A percentile compares a stretch with the other conserved stretches of the same genome.
Conservation (phyloP, 2,113 vertebrate genomes). For the Pachycephala philippinensis region DNA sequence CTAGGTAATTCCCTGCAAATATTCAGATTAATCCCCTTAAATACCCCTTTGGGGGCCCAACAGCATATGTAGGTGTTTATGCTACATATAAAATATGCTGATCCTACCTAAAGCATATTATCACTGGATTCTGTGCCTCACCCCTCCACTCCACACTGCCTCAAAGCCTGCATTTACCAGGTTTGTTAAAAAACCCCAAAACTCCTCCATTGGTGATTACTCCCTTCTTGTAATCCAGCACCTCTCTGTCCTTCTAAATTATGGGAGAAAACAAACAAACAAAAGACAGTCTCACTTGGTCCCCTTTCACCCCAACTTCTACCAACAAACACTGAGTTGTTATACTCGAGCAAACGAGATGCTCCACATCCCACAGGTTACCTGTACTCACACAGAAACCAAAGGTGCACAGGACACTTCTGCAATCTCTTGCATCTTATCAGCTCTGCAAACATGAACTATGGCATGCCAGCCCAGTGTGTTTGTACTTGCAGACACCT, state of each 20-base stretch:
- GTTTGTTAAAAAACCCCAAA: neutral
- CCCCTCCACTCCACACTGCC: neutral
- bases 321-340: neutral
- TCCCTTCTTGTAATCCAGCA: neutral
- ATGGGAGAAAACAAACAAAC: neutral
- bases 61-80: neutral
- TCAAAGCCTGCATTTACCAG: neutral
- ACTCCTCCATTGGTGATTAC: neutral
- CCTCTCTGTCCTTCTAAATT: neutral
- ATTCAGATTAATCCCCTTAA: neutral
- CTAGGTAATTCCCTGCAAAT: neutral
- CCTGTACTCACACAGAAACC: neutral
- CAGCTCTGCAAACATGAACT: neutral
- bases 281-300: neutral
- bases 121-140: neutral
- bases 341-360: neutral
- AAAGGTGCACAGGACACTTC: neutral
- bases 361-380: neutral
- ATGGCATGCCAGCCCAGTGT: neutral
- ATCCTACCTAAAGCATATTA: neutral
- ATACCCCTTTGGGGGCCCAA: neutral
- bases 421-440: fast-evolving
- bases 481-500: neutral
- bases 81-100: neutral
- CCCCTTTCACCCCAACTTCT: neutral